Evolutionary conservation across 2,113 vertebrate genomes (phyloP), one percentile per base, ranked within the genome.

Genomic region (Brachyhypopomus occidentalis): DNA sequence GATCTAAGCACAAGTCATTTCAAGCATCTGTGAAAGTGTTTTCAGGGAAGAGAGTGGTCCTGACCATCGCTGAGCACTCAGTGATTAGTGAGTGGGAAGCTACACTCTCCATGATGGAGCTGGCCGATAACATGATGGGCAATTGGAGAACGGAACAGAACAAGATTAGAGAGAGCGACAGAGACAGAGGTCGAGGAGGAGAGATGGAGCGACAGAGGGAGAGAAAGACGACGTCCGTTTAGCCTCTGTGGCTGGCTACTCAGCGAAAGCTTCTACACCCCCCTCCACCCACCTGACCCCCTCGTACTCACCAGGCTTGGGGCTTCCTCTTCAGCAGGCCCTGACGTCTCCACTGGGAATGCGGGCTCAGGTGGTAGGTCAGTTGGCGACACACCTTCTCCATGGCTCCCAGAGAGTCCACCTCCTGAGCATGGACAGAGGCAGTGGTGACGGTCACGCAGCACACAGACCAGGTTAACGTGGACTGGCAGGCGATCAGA

Each of bases 341-440:
- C 62, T 95, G 96, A 52, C 95, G 94, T 87, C 95, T 94, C 96
- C 96, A 98, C 92, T 95, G 96, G 0, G 97, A 97, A 87, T 98
- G 98, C 0, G 98, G 98, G 90, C 98, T 99, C 81, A 98, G 97
- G 89, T 98, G 98, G 88, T 99, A 98, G 22, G 96, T 98, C 91
- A 99, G 94, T 93, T 99, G 98, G 72, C 97, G 91, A 90, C 98
- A 98, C 7, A 99, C 95, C 91, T 98, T 99, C 92, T 99, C 98
- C 96, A 98, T 96, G 52, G 96, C 91, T 0, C 95, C 96, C 0
- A 98, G 89, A 0, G 96, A 94, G 36, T 98, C 97, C 0, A 95
- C 95, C 60, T 98, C 98, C 98, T 99, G 87, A 63, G 6, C 25
- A 38, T n/a, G 27, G 66, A 76, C 30, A 84, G 23, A 84, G 23